Conservation (phyloP, 2,113 vertebrate species). For the Anthoscopus minutus region DNA sequence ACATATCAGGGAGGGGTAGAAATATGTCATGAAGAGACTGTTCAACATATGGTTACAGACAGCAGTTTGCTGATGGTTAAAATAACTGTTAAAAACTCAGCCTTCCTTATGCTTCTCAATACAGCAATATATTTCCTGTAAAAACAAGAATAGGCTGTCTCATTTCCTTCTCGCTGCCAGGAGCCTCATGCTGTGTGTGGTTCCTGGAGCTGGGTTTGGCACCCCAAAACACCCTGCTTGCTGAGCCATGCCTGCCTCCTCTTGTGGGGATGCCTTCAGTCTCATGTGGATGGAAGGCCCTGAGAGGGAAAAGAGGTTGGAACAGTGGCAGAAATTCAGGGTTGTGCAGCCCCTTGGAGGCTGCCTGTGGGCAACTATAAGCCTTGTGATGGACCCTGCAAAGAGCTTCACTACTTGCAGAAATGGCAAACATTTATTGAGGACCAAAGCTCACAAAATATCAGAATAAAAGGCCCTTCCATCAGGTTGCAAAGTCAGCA, state of each 20-base stretch:
- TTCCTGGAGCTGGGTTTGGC: not conserved
- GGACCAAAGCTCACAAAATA: not conserved
- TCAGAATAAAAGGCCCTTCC: not conserved
- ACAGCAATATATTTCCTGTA: not conserved
- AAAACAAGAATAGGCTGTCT: not conserved
- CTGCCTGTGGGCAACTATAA: not conserved
- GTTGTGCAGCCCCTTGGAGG: not conserved
- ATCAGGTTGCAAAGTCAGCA: not conserved
- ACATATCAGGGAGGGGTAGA: not conserved
- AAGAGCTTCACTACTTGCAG: not conserved
- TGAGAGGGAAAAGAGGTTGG: not conserved
- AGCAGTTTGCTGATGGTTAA: not conserved
- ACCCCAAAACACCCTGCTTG: not conserved
- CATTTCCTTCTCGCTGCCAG: not conserved
- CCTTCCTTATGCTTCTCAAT: not conserved
- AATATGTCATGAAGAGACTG: not conserved
- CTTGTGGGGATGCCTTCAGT: not conserved
- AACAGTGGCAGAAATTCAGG: not conserved
- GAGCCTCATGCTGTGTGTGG: accelerated
- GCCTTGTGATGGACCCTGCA: not conserved
- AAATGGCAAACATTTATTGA: not conserved
- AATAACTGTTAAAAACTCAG: not conserved
- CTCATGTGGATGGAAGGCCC: not conserved
- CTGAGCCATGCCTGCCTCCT: not conserved
- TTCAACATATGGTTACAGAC: not conserved